Evolutionary conservation across 2,113 vertebrate genomes (phyloP).

Genomic region (Ageneiosus marmoratus): DNA sequence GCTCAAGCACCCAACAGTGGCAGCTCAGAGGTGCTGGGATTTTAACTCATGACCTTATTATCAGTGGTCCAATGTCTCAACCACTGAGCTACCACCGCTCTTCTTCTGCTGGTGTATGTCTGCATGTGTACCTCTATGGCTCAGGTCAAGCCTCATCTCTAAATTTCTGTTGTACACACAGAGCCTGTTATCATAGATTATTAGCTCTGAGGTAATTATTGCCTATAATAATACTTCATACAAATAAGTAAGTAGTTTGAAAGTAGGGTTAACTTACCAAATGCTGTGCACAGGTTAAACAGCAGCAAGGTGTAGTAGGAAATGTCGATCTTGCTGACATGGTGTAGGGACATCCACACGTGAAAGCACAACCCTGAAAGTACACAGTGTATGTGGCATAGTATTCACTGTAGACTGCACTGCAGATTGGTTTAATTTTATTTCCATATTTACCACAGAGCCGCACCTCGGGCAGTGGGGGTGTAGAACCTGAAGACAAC

Average conservation of each 20-base stretch:
- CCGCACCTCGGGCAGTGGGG: slow-evolving; percentile 80
- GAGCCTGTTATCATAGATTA: background rate
- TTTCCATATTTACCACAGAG: slow-evolving; percentile 37
- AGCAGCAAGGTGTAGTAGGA: slow-evolving; percentile 86
- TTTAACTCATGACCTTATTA: too few species aligned
- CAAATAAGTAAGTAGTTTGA: background rate
- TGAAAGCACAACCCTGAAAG: slow-evolving; percentile 71
- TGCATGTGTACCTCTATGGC: background rate
- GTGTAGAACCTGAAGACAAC: slow-evolving; percentile 77
- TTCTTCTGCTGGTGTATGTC: background rate
- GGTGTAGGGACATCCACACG: slow-evolving; percentile 78
- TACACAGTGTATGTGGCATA: slow-evolving; percentile 42
- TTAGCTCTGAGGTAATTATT: background rate
- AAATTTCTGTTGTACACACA: background rate
- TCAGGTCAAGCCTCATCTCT: background rate
- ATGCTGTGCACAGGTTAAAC: slow-evolving; percentile 86
- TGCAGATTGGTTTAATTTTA: background rate
- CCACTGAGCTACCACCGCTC: too few species aligned
- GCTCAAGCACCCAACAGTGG: too few species aligned
- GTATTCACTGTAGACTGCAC: slow-evolving; percentile 2
- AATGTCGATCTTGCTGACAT: slow-evolving; percentile 83
- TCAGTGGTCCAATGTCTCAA: too few species aligned
- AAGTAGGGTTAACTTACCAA: slow-evolving; percentile 77
- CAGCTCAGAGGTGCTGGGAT: too few species aligned
- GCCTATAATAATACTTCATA: background rate